Base-by-base conservation (phyloP, 30 jellyfish, hydroid and myxozoan genomes). In the Chrysaora quinquecirrha region DNA sequence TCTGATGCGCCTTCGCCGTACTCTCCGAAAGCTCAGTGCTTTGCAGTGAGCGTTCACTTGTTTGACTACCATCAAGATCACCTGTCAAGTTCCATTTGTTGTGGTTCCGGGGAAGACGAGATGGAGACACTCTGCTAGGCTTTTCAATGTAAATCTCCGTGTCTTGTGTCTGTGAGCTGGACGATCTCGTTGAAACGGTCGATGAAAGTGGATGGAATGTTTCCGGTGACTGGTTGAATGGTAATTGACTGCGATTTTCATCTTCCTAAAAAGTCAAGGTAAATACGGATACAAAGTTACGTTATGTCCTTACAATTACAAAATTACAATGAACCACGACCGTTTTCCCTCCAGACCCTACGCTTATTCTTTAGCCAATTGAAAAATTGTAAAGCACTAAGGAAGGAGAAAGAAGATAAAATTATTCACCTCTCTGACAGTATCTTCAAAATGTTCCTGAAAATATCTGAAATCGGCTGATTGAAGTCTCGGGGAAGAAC, bases 141-240 rank as follows among this genome's bases (percentile, higher is more conserved):
- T 48, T 66, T 33, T 22, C 83, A 12, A 80, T 69, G 76, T 23
- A 80, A 29, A 67, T 80, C 27, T 67, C 90, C 1, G 90, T 80
- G 20, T 80, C 90, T 48, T 66, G 90, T 16, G 90, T 34, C 23
- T 62, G 31, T 0, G 82, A 31, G 43, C 63, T 52, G 56, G 65
- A 68, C 23, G 90, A 48, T 80, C 90, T 48, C 33, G 77, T 68
- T 18, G 90, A 80, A 20, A 80, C 43, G 29, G 35, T 48, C 7
- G 90, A 80, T 1, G 90, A 80, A 19, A 35, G 75, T 23, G 90
- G 90, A 28, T 80, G 54, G 77, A 64, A 80, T 11, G 77, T 78
- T n/a, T 78, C 89, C 24, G 89, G 89, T 0, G 89, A 58, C 38
- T 78, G 89, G n/a, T n/a, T n/a, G n/a, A n/a, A n/a, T n/a, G n/a